Base-by-base conservation (phyloP, 2,113 vertebrate species). In the Antennarius striatus region DNA sequence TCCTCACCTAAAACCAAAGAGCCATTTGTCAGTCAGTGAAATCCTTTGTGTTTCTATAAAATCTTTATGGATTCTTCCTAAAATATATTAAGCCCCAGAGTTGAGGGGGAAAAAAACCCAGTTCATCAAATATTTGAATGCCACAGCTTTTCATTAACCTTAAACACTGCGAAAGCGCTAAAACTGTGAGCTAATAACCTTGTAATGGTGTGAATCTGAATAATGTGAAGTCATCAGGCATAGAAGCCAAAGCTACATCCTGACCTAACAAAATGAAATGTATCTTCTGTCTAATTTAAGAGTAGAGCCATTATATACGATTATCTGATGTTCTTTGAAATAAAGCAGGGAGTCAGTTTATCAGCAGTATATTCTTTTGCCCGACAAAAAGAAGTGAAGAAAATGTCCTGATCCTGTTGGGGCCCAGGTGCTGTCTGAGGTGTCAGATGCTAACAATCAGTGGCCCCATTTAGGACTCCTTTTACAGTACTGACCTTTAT, bases 211-310 rank as follows among this genome's bases (percentile, higher is more conserved):
- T 66, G 47, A 51, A 55, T 71, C 39, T 74, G 63, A 81, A 74
- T 71, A 71, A 83, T 71, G 72, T 76, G 62, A 71, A 79, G 64
- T 74, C 42, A 4, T 80, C 66, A 45, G 63, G 22, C 29, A 55
- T 51, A 29, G 53, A 69, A 70, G 80, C 58, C 51, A 3, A 49
- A 47, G 72, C 60, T 51, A 56, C 73, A 55, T 77, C 53, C 63
- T 68, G 69, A 77, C 75, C 67, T 73, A 64, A 70, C 32, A 79
- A 73, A 22, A 68, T 79, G 72, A 80, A 75, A 77, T 57, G 67
- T 73, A 78, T 81, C 66, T 70, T 72, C 50, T 15, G 48, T 8
- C 48, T 45, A 72, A 77, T 56, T 53, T 56, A 43, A 75, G 51
- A 72, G 63, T 1, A 28, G 66, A n/a, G 0, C 3, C 0, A 75